Base-by-base conservation (phyloP, 2,113 vertebrate species). In the Tetrao urogallus region DNA sequence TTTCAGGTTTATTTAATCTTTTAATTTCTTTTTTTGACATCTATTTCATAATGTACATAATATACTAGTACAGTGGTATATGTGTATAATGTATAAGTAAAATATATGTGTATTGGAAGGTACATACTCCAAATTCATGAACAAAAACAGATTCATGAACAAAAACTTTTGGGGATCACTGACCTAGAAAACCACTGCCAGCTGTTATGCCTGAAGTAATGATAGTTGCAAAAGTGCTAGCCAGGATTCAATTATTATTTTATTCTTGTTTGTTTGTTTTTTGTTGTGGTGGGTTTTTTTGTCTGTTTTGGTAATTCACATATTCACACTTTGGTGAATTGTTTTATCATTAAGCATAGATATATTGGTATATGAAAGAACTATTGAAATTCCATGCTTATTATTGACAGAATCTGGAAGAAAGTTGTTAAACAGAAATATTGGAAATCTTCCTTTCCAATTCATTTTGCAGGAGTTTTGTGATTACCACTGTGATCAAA, bases 91-190 rank as follows among this genome's bases (percentile, higher is more conserved):
- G 38, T 43, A 43, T 43, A 66, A 70, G 70, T 60, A 81, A 83
- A 36, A 60, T 10, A 32, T 6, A 8, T 4, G 16, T 22, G 10
- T 58, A 12, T 38, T 48, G 9, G 22, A 9, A 0, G 13, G 6
- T 28, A 0, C 17, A 27, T 56, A 7, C 17, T 76, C 9, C 38
- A 38, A 38, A 38, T 38, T 38, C 38, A 38, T 38, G 38, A 10
- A 38, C 34, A 48, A 82, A 34, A 58, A 71, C 3, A 2, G 1
- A 1, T 63, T 66, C 6, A 0, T 1, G 3, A 32, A n/a, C 20
- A 64, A 66, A 89, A 66, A 25, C 11, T 3, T 16, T 60, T 48
- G 13, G 42, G 76, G 38, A 83, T 2, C 8, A 45, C 43, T 40
- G 10, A 38, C 22, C 15, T 82, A 58, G 56, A 70, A 69, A 81